Percentiles rank a stretch among this genome's conserved stretches.
Evolutionary conservation across 2,797 vertebrate species (phyloP).

Genomic region (Urosaurus nigricauda): DNA sequence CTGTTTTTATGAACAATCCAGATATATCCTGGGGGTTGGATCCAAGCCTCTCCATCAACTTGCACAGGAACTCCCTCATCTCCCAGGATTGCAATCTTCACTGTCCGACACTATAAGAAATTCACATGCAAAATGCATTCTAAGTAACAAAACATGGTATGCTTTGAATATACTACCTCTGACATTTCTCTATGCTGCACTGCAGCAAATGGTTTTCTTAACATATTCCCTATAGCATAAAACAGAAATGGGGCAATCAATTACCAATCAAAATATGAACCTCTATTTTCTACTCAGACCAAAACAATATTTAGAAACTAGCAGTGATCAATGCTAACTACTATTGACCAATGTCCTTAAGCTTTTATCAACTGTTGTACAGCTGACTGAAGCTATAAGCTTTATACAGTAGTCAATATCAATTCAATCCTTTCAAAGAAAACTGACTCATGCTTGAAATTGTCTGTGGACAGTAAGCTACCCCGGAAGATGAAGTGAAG

Average conservation of each 20-base stretch:
- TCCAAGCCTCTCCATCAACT: constrained; percentile 97
- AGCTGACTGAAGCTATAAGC: neutral
- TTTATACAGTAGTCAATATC: neutral
- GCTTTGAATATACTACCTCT: neutral
- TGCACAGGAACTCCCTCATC: constrained; percentile 97
- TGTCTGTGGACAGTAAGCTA: neutral
- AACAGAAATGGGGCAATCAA: fast-evolving
- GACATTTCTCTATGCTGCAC: neutral
- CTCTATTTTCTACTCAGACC: neutral
- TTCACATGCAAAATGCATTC: constrained; percentile 18
- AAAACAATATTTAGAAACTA: constrained; percentile 2
- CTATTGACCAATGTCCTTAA: neutral
- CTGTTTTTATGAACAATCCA: constrained; percentile 96
- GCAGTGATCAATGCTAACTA: neutral
- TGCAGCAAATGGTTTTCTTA: neutral
- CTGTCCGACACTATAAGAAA: constrained; percentile 88
- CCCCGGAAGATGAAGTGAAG: neutral
- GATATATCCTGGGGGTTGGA: constrained; percentile 95
- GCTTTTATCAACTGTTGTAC: neutral
- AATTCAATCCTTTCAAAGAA: neutral
- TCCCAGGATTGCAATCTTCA: constrained; percentile 96
- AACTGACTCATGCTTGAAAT: neutral
- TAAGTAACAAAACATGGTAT: constrained; percentile 27
- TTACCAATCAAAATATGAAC: neutral
- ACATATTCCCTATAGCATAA: fast-evolving